Base-by-base conservation (phyloP, 1,140 invertebrate species). In the Dendroctonus ponderosae region DNA sequence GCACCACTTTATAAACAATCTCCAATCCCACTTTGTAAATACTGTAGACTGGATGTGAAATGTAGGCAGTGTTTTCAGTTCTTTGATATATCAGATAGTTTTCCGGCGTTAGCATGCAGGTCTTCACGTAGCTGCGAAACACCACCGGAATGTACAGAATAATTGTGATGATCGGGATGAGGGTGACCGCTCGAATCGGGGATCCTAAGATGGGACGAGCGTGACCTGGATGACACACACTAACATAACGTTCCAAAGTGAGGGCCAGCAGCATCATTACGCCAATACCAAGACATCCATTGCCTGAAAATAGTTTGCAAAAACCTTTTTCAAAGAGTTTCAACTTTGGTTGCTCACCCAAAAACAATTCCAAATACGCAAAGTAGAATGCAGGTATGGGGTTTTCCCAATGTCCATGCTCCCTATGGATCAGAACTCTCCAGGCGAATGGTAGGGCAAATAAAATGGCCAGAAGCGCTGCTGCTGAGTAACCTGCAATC, bases 241-340 rank as follows among this genome's bases (percentile, higher is more conserved):
- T 91, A 3, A 91, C 84, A 79, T 92, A 93, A 7, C 91, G 82
- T 77, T 92, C 91, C 12, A 91, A 81, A 8, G 90, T 92, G 67
- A 93, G 82, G 9, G 89, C 89, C 39, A 92, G 82, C 5, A 93
- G 83, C 86, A 90, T 90, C 79, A 93, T 85, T 0, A 92, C 89
- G 9, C 89, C 86, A 3, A 89, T 82, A 14, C 87, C 87, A 51
- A 91, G 80, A 72, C 88, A 90, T 15, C 86, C 87, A 69, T 91
- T 91, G 6, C 89, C 88, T 8, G 90, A 80, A 69, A 88, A 89
- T 7, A 6, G 14, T 26, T 26, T 26, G 26, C 1, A 26, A 3
- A 26, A 26, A 26, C 26, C 26, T 2, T 26, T 26, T 26, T 46
- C 5, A 46, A 46, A 46, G 9, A 46, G 44, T 9, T 9, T 3